These are phyloP conservation scores for Dysmachus trigonus DNA, from an alignment of 2,888 invertebrate genomes.

Conservation along the genomic window DNA sequence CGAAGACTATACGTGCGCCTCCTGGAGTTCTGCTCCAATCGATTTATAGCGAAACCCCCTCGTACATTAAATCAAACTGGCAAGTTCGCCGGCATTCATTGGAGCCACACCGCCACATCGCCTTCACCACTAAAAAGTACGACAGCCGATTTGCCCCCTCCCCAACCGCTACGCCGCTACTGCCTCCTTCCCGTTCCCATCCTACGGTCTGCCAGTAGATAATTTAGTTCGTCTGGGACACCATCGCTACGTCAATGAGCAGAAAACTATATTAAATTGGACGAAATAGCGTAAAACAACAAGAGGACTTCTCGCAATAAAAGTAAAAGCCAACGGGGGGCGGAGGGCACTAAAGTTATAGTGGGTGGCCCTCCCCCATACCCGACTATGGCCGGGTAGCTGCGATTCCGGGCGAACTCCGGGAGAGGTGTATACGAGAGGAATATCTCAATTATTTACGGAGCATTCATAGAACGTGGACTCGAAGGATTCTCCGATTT, in stretches of 20 bases:
- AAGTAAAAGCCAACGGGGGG: not conserved
- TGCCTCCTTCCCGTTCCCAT: not conserved
- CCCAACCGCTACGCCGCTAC: not conserved
- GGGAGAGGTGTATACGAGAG: not conserved
- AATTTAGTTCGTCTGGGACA: conserved; percentile 28
- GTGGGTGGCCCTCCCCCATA: not conserved
- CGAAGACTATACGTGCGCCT: not conserved
- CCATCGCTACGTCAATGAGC: not conserved
- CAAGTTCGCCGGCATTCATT: not conserved
- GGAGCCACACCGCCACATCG: not conserved
- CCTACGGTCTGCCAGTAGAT: not conserved
- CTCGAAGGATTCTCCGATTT: not conserved
- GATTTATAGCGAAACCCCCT: not conserved
- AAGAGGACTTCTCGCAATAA: not conserved
- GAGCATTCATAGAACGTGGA: conserved; percentile 14
- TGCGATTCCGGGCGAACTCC: not conserved
- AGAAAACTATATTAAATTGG: conserved; percentile 14
- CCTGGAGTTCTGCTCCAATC: not conserved
- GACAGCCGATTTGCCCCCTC: not conserved
- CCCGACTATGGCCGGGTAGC: not conserved
- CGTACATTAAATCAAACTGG: not conserved
- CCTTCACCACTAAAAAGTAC: too few species aligned
- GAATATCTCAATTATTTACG: conserved; percentile 20
- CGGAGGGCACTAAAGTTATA: not conserved
- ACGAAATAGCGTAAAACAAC: conserved; percentile 23